Conservation (phyloP, 2,113 vertebrate genomes). For the Zosterops pallidus region DNA sequence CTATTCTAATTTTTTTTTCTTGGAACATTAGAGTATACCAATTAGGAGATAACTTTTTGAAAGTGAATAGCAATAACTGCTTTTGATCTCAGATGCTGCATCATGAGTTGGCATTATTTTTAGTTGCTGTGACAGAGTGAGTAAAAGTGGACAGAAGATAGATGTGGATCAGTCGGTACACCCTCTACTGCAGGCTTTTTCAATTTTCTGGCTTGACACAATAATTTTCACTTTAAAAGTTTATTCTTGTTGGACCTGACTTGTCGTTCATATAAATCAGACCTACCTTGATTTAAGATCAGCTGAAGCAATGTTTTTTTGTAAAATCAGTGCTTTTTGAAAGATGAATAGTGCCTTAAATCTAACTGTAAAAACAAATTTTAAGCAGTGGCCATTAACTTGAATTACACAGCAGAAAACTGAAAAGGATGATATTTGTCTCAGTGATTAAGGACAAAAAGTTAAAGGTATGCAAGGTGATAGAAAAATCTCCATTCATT, state of each 20-base stretch:
- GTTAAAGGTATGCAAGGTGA: neutral
- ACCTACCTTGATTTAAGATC: neutral
- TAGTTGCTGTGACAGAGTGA: neutral
- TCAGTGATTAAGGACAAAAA: conserved; percentile 1
- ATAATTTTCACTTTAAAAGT: neutral
- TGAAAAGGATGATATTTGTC: neutral
- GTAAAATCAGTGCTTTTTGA: neutral
- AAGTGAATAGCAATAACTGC: neutral
- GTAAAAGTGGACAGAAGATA: neutral
- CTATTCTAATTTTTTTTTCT: neutral
- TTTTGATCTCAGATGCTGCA: neutral
- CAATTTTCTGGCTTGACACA: neutral
- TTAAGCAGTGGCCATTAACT: neutral
- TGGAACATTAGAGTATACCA: neutral
- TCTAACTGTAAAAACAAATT: conserved; percentile 13
- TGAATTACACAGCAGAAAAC: conserved; percentile 11
- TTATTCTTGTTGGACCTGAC: conserved; percentile 1
- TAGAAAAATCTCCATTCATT: neutral
- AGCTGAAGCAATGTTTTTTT: neutral
- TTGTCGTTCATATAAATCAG: neutral
- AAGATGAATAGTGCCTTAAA: conserved; percentile 16
- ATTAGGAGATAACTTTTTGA: neutral
- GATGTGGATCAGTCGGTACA: neutral
- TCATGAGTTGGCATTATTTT: neutral
- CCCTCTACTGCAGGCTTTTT: neutral